Base-by-base conservation (phyloP, 2,888 invertebrate genomes). In the Habroteleia sp. region DNA sequence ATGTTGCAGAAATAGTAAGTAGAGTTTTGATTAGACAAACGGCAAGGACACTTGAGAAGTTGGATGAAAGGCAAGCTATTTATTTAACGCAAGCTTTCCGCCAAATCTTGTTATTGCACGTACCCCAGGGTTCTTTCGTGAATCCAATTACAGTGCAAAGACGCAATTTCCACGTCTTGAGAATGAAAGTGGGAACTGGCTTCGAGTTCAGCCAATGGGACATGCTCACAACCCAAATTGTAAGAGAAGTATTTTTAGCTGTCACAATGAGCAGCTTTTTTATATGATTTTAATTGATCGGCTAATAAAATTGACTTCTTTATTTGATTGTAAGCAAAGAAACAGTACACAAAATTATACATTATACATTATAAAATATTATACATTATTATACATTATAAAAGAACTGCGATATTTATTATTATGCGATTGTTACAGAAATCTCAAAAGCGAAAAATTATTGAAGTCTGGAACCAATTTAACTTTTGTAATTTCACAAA, bases 61-160 rank as follows among this genome's bases (percentile, higher is more conserved):
- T 48, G 62, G 42, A 68, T 48, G 56, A 68, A 62, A 74, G 33
- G 31, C 56, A 35, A 56, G 56, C 48, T 68, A 68, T 74, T 74
- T 74, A 74, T 74, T 68, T 68, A 74, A 74, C 63, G 13, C 56
- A 52, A 74, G 73, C 52, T 66, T 60, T 60, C 25, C 39, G 42
- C 66, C 60, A 56, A 74, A 74, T 68, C 74, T 68, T 74, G 68
- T 68, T 74, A 74, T 74, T 74, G 63, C 74, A 68, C 73, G 54
- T 73, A 66, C 60, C 65, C 54, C 54, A 31, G 54, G 48, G 44
- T 62, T 54, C 74, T 63, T 50, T 50, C 63, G 58, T 50, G 44
- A 74, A 63, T 58, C 73, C 73, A 73, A 73, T 73, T 73, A 73
- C 66, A 54, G 44, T 60, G 46, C 46, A 60, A 58, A 73, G 66